Evolutionary conservation across 2,797 vertebrate species (phyloP), one percentile per base, ranked within the genome.

Genomic region (Sylvilagus floridanus): DNA sequence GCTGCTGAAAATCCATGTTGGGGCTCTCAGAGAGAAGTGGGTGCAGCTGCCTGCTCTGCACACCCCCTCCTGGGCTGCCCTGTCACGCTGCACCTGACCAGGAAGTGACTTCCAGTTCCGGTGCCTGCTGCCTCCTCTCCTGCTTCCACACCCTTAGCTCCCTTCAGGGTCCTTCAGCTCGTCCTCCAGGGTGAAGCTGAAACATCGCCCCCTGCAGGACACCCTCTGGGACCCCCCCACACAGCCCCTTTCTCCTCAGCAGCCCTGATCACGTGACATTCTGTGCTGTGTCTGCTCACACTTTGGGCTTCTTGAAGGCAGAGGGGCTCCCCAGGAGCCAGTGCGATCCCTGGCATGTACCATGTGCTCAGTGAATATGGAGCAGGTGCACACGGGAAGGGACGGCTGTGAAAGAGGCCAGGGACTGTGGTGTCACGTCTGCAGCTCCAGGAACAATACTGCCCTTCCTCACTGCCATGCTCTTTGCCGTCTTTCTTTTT

Each of bases 201-300:
- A 85, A 69, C 6, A 22, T 63, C 62, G 17, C 62, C 54, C 57
- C 76, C 76, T 94, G 37, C 0, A 75, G 75, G 89, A 90, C 90
- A 78, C 11, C 84, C 66, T 95, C 57, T 21, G 52, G 26, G 1
- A 3, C 10, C 52, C 42, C 42, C 42, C 7, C 5, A n/a, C n/a
- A n/a, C 42, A 8, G 2, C 4, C 37, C 30, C 22, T 26, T 21
- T 37, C 68, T 83, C 4, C 12, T 47, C 4, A 4, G 12, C 16
- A 84, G 28, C 19, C 21, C 42, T 57, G 21, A 1, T 81, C 12
- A 6, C 17, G 0, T 1, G 0, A 4, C 0, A 7, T 28, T 47
- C 68, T 0, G 0, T 2, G 1, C 62, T 0, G 1, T 7, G 17
- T 65, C 82, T 17, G 7, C 7, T 4, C 35, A 7, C 10, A 47